Evolutionary conservation across 2,888 invertebrate genomes (phyloP).

Genomic region (Athrips mouffetella): DNA sequence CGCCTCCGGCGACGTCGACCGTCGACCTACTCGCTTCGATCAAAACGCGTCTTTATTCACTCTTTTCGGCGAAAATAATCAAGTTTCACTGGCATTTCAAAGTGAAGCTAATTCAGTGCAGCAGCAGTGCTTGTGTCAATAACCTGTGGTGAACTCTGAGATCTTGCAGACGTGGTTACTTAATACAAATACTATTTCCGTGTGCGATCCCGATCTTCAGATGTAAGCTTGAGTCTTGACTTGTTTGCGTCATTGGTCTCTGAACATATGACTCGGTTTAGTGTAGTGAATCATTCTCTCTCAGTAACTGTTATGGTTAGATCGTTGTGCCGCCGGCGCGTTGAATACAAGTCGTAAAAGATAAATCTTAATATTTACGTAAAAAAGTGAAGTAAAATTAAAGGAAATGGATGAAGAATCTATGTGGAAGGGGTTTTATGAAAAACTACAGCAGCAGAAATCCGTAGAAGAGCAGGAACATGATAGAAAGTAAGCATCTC

Average conservation of each 20-base stretch:
- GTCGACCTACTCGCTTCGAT: slow-evolving; percentile 28
- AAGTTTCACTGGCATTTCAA: not conserved
- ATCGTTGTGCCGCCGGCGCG: slow-evolving; percentile 15
- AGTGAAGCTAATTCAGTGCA: slow-evolving; percentile 21
- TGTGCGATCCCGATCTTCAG: slow-evolving; percentile 32
- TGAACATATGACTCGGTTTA: slow-evolving; percentile 56
- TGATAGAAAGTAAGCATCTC: slow-evolving; percentile 79
- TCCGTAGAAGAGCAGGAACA: slow-evolving; percentile 81
- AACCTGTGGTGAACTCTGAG: slow-evolving; percentile 37
- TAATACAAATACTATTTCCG: slow-evolving; percentile 38
- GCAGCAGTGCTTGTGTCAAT: slow-evolving; percentile 37
- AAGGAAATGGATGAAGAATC: slow-evolving; percentile 81
- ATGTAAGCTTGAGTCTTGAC: slow-evolving; percentile 39
- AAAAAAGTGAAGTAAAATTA: slow-evolving; percentile 1
- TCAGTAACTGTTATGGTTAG: slow-evolving; percentile 8
- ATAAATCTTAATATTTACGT: not conserved
- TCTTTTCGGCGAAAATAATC: not conserved
- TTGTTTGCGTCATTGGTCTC: slow-evolving; percentile 62
- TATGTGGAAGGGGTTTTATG: slow-evolving; percentile 88
- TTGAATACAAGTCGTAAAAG: not conserved
- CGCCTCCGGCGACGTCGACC: slow-evolving; percentile 29
- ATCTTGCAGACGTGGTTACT: slow-evolving; percentile 27
- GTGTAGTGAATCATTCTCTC: slow-evolving; percentile 61
- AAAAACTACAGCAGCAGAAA: slow-evolving; percentile 81
- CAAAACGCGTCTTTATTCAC: slow-evolving; percentile 35